Conservation (phyloP, 1,140 invertebrate species). For the Tenebrio molitor region DNA sequence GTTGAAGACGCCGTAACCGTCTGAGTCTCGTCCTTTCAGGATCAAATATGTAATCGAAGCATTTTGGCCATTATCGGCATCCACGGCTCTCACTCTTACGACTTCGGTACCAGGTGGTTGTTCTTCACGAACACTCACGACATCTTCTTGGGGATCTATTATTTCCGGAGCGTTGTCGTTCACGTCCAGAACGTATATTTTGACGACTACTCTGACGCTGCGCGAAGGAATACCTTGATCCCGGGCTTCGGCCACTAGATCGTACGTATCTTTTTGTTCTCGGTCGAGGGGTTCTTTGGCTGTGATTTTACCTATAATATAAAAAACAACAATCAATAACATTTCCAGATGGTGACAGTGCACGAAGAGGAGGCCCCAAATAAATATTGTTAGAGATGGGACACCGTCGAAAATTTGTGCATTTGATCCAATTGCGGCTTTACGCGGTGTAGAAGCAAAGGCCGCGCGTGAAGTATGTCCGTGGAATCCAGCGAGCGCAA, state of each 20-base stretch:
- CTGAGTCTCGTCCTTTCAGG: slow-evolving; percentile 85
- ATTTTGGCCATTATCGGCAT: slow-evolving; percentile 90
- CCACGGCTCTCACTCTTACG: slow-evolving; percentile 85
- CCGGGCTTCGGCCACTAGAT: slow-evolving; percentile 85
- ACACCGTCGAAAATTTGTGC: slow-evolving; percentile 29
- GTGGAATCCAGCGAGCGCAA: slow-evolving; percentile 52
- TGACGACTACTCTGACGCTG: slow-evolving; percentile 79
- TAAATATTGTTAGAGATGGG: slow-evolving; percentile 54
- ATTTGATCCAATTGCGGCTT: slow-evolving; percentile 36
- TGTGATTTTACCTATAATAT: slow-evolving; percentile 83
- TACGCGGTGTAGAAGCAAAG: slow-evolving; percentile 21
- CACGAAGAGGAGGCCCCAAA: slow-evolving; percentile 43
- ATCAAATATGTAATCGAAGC: slow-evolving; percentile 90
- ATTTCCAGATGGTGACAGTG: neutral
- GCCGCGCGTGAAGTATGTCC: slow-evolving; percentile 54
- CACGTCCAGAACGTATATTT: slow-evolving; percentile 83
- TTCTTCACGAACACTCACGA: slow-evolving; percentile 89
- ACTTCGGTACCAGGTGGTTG: slow-evolving; percentile 86
- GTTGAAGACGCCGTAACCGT: slow-evolving; percentile 86
- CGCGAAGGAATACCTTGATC: slow-evolving; percentile 87
- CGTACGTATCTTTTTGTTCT: slow-evolving; percentile 83
- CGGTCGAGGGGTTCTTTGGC: slow-evolving; percentile 87
- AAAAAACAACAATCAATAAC: slow-evolving; percentile 29
- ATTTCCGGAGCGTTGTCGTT: slow-evolving; percentile 94
- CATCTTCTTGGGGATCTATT: slow-evolving; percentile 87